Evolutionary conservation across 2,797 vertebrate genomes (phyloP).

Genomic region (Falco peregrinus): DNA sequence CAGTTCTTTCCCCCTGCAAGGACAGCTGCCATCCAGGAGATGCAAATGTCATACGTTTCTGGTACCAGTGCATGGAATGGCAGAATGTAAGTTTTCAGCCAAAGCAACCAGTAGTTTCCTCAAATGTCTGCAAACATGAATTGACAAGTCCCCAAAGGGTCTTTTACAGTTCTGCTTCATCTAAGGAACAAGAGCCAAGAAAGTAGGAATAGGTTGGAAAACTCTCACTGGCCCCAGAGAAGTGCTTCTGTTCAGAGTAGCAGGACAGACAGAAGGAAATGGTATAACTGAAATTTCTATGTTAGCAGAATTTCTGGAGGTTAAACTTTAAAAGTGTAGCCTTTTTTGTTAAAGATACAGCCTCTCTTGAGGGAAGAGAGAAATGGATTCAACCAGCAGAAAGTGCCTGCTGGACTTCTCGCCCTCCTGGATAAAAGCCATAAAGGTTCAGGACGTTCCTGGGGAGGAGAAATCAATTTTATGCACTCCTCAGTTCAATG

Average conservation of each 20-base stretch:
- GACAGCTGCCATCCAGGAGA: neutral
- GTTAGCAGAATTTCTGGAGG: neutral
- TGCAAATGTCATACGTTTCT: neutral
- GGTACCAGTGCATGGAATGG: neutral
- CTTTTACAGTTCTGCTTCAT: neutral
- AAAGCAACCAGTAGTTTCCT: neutral
- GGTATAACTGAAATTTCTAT: rapidly evolving
- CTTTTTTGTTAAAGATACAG: neutral
- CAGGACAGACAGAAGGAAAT: neutral
- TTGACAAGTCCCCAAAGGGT: neutral
- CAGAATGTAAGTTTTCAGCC: neutral
- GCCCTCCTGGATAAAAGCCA: neutral
- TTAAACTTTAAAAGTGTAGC: neutral
- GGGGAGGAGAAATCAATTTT: neutral
- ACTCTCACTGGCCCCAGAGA: neutral
- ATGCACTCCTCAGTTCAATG: neutral
- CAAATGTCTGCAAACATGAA: neutral
- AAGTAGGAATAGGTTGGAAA: neutral
- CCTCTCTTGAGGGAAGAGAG: neutral
- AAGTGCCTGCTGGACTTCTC: neutral
- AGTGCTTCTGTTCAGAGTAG: neutral
- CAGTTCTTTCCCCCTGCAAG: neutral
- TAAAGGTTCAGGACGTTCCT: neutral
- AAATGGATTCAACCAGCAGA: neutral
- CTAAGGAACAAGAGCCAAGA: neutral